Evolutionary conservation across 2,113 vertebrate genomes (phyloP), one percentile per base, ranked within the genome.

Genomic region (Suricata suricatta): DNA sequence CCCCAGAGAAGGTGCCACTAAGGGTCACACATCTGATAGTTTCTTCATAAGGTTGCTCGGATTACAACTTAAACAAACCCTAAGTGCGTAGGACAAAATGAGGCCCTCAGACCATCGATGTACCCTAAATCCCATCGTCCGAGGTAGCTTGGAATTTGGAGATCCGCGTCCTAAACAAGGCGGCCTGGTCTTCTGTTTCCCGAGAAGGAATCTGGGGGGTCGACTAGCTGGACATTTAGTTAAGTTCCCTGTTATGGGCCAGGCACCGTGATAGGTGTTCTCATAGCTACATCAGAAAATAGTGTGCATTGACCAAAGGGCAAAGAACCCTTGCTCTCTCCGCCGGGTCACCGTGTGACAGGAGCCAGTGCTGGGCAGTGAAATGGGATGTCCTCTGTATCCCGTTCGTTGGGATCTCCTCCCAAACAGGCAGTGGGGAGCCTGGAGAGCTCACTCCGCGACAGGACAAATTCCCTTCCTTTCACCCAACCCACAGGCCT

Each of bases 21-120:
- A 47, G 52, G 19, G 33, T 80, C 74, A n/a, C 31, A 50, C 3
- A 33, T 52, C 50, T 87, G 72, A 92, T 5, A 27, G 33, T 5
- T 71, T 93, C 57, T 50, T 52, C 29, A 12, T 7, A 71, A 47
- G 38, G 72, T 88, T 66, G 52, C 35, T 31, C 68, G 31, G 47
- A 66, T 77, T 89, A 60, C 21, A 88, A 63, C 31, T 77, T 83
- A 85, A 92, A 89, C 87, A 74, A 97, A 95, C 88, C 31, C 2
- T 41, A 88, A 83, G 63, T 74, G 63, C 29, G 69, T 38, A 29
- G 33, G 86, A 72, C 7, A 66, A 88, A 96, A 21, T 33, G 64
- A 93, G 29, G 3, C 17, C 71, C 82, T 29, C 41, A 44, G n/a
- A 76, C 69, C 57, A 82, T 81, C 71, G 54, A 3, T 81, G 23